Base-by-base conservation (phyloP, 1,140 invertebrate species). In the Diorhabda elongata region DNA sequence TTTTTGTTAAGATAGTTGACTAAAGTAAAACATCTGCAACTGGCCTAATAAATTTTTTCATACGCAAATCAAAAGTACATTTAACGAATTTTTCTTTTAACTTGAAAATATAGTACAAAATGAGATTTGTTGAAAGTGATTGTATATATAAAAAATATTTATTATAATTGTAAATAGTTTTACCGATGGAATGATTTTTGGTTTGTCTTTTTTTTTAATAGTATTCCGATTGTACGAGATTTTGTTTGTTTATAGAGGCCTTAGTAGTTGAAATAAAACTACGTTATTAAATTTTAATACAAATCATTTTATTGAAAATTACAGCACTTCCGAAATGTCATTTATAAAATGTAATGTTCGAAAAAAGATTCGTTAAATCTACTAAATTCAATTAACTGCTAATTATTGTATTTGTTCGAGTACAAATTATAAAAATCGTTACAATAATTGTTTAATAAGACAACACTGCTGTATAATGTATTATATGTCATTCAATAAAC, bases 351-450 rank as follows among this genome's bases (percentile, higher is more conserved):
- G 9, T n/a, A 43, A 58, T 26, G 59, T 60, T 43, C 41, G 64
- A 45, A 70, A 67, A 70, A 52, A 59, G 44, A 58, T 57, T 62
- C 52, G 59, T 58, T 67, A 57, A 70, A 43, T 44, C 44, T 59
- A 58, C 44, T 67, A 45, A 26, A 26, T 58, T 69, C 66, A 47
- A 41, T 71, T 26, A 62, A 64, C 69, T 67, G 68, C 67, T 73
- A 66, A 64, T 62, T 73, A 65, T 71, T 60, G n/a, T 26, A 73
- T 71, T 73, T 72, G 57, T 71, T 73, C 67, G 66, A 71, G 64
- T 73, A 71, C 68, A 69, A 69, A 73, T 67, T 61, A 68, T 67
- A 64, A 56, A 4, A 71, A 71, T 67, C 56, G 59, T 68, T 65
- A 63, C 64, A 64, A 67, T 66, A 58, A 70, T 63, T 72, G 63